Percentiles rank a stretch among this genome's conserved stretches.
phyloP scores from a whole-genome alignment of 2,113 vertebrate genomes.

The Ophthalmolycus amberensis region DNA sequence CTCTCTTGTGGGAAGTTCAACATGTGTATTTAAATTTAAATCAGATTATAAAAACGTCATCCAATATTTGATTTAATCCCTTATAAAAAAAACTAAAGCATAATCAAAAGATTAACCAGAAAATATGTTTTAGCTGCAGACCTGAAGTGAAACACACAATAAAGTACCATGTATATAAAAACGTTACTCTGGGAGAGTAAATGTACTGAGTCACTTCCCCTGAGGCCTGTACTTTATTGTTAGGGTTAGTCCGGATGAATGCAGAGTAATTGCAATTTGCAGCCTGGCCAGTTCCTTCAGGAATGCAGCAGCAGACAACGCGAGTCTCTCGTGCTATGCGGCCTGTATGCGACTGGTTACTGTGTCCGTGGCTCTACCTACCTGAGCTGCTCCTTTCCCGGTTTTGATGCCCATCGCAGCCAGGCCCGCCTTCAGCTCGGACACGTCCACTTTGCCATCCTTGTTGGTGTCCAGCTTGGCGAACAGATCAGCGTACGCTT shows the following conservation, averaged over 20 bases:
- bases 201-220: not conserved
- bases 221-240: not conserved
- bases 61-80: not conserved
- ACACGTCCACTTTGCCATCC: conserved; percentile 92
- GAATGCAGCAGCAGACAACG: not conserved
- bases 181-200: not conserved
- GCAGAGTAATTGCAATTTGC: too few species aligned
- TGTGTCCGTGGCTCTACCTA: conserved; percentile 63
- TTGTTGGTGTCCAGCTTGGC: conserved; percentile 89
- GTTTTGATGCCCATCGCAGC: conserved; percentile 86
- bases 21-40: not conserved
- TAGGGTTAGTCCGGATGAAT: not conserved
- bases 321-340: not conserved
- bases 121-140: not conserved
- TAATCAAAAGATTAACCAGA: not conserved
- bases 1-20: not conserved
- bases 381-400: conserved; percentile 88
- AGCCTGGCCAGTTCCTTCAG: not conserved
- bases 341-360: not conserved
- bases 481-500: conserved; percentile 89
- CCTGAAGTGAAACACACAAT: not conserved
- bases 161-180: not conserved
- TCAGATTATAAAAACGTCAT: not conserved
- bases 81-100: not conserved
- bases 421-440: conserved; percentile 90